phyloP scores from a whole-genome alignment of 2,888 invertebrate species.

The Bimastos eiseni region DNA sequence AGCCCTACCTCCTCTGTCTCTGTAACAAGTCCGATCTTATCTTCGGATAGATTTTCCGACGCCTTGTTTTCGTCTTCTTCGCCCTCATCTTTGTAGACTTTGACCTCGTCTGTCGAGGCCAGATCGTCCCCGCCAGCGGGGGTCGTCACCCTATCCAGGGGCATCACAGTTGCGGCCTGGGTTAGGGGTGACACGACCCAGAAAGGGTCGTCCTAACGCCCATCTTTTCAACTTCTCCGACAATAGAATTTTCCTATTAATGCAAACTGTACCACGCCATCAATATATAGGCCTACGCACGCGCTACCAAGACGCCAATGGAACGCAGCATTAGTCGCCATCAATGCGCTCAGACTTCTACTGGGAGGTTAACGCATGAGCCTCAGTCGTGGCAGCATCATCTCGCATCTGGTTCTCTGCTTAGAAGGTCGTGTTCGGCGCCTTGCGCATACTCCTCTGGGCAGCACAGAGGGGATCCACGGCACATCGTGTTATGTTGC shows the following conservation, averaged over 20 bases:
- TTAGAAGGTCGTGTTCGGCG: background rate
- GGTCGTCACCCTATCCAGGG: conserved; percentile 4
- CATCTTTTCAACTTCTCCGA: background rate
- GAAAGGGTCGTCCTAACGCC: background rate
- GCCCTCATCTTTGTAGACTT: conserved; percentile 95
- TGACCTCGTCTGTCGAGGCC: conserved; percentile 96
- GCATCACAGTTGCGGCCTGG: background rate
- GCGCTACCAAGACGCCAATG: background rate
- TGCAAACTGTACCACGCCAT: background rate
- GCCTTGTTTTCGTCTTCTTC: conserved; percentile 72
- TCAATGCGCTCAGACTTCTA: background rate
- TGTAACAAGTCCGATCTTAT: conserved; percentile 94
- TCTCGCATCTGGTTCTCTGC: background rate
- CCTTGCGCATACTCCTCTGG: background rate
- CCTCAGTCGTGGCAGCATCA: background rate
- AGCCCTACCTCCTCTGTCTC: conserved; percentile 82
- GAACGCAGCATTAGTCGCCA: background rate
- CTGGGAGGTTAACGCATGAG: background rate
- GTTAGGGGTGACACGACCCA: background rate
- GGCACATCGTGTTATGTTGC: background rate
- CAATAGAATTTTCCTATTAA: background rate
- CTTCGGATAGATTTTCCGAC: conserved; percentile 92
- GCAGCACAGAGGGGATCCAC: background rate
- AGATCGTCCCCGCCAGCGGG: conserved; percentile 75
- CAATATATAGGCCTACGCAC: background rate